Evolutionary conservation across 92 coral and sea anemone species (phyloP).

Genomic region (Epizoanthus illoricatus): DNA sequence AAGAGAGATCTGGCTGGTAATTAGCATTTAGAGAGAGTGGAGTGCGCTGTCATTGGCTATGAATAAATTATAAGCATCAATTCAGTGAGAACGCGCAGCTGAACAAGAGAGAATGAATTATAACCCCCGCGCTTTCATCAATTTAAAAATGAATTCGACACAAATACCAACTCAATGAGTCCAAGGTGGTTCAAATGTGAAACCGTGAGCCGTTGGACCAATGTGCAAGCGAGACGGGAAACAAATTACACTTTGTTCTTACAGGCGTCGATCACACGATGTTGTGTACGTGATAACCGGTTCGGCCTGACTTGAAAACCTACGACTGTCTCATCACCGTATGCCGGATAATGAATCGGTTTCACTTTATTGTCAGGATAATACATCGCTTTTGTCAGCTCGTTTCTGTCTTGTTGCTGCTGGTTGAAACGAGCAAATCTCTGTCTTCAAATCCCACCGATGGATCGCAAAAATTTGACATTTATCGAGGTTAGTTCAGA

Average conservation of each 20-base stretch:
- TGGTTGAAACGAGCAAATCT: neutral
- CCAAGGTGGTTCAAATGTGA: slow-evolving; percentile 6
- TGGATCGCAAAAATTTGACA: neutral
- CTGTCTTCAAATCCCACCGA: neutral
- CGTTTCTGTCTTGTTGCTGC: neutral
- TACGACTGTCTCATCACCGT: neutral
- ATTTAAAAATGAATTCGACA: slow-evolving; percentile 41
- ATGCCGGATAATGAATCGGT: slow-evolving; percentile 1
- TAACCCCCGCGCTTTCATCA: slow-evolving; percentile 45
- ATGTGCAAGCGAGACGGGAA: neutral
- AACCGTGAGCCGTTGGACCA: slow-evolving; percentile 7
- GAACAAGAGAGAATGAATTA: slow-evolving; percentile 35
- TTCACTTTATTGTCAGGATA: neutral
- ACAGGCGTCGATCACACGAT: neutral
- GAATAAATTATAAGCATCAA: slow-evolving; percentile 86
- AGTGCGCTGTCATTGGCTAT: slow-evolving; percentile 58
- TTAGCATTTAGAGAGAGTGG: slow-evolving; percentile 81
- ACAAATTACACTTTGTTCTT: neutral
- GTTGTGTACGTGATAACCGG: neutral
- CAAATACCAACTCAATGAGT: slow-evolving; percentile 26
- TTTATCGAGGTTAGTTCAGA: slow-evolving; percentile 28
- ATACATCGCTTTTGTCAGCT: neutral
- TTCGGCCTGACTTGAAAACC: neutral
- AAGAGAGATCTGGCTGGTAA: slow-evolving; percentile 46
- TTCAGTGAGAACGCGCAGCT: slow-evolving; percentile 58